phyloP scores from a whole-genome alignment of 2,797 vertebrate genomes.

The Tamandua tetradactyla region DNA sequence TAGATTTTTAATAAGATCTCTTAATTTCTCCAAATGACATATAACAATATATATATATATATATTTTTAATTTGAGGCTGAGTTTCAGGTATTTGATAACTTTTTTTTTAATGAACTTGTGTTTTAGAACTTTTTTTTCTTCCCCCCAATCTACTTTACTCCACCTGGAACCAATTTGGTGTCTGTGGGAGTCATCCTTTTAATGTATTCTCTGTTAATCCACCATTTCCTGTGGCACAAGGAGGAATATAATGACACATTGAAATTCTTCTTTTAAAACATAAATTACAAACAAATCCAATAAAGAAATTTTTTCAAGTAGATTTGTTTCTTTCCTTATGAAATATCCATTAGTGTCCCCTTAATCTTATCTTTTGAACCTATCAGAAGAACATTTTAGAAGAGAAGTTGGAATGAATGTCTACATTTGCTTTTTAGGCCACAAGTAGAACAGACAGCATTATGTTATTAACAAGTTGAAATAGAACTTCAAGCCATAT shows the following conservation, averaged over 20 bases:
- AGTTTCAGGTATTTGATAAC: not conserved
- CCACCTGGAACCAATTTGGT: not conserved
- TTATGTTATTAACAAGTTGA: not conserved
- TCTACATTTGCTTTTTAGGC: not conserved
- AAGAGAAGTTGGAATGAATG: not conserved
- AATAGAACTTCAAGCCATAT: not conserved
- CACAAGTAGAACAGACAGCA: slow-evolving; percentile 1
- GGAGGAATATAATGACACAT: not conserved
- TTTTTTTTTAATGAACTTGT: slow-evolving; percentile 8
- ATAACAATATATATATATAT: not conserved
- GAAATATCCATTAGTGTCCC: not conserved
- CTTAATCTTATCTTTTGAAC: not conserved
- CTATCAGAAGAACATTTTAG: slow-evolving; percentile 3
- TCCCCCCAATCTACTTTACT: not conserved
- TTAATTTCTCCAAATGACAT: not conserved
- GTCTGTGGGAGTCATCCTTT: slow-evolving; percentile 28
- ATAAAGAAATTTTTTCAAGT: slow-evolving; percentile 33
- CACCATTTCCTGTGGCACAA: not conserved
- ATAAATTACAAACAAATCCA: slow-evolving; percentile 21
- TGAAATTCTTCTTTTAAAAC: slow-evolving; percentile 45
- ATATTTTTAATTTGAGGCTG: not conserved
- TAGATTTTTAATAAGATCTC: not conserved
- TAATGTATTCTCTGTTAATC: not conserved
- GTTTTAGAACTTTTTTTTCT: not conserved
- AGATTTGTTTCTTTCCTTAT: not conserved